phyloP scores from a whole-genome alignment of 2,888 invertebrate species.

The Pseudococcus longispinus region DNA sequence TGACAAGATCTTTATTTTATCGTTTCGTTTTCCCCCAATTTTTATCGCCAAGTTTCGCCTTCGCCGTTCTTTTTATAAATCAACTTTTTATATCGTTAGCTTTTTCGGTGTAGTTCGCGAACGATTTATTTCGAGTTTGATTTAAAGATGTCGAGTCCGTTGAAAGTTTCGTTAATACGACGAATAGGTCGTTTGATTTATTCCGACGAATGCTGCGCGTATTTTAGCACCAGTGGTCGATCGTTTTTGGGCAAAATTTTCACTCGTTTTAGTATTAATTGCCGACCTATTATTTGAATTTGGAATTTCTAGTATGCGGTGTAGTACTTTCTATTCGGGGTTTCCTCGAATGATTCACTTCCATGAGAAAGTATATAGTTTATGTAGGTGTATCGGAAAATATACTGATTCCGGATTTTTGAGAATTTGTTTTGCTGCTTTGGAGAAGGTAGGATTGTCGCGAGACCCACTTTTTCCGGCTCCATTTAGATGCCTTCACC shows the following conservation, averaged over 20 bases:
- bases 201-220: neutral
- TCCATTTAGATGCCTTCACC: too few relatives aligned
- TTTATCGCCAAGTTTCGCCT: constrained; percentile 5
- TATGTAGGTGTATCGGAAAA: too few relatives aligned
- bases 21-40: constrained; percentile 12
- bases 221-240: neutral
- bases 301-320: too few relatives aligned
- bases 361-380: too few relatives aligned
- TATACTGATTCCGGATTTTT: too few relatives aligned
- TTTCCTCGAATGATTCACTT: too few relatives aligned
- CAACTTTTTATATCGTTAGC: constrained; percentile 32
- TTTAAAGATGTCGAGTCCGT: neutral
- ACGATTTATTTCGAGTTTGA: constrained; percentile 14
- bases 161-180: constrained; percentile 19
- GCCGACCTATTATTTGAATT: too few relatives aligned
- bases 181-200: neutral
- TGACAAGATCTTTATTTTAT: constrained; percentile 48
- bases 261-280: neutral
- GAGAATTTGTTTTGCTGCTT: too few relatives aligned
- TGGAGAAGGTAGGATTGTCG: too few relatives aligned
- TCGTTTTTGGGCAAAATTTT: neutral
- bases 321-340: too few relatives aligned
- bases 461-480: too few relatives aligned
- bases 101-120: constrained; percentile 6
- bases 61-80: constrained; percentile 36